Base-by-base conservation (phyloP, 2,113 vertebrate species). In the Rhinolophus ferrumequinum region DNA sequence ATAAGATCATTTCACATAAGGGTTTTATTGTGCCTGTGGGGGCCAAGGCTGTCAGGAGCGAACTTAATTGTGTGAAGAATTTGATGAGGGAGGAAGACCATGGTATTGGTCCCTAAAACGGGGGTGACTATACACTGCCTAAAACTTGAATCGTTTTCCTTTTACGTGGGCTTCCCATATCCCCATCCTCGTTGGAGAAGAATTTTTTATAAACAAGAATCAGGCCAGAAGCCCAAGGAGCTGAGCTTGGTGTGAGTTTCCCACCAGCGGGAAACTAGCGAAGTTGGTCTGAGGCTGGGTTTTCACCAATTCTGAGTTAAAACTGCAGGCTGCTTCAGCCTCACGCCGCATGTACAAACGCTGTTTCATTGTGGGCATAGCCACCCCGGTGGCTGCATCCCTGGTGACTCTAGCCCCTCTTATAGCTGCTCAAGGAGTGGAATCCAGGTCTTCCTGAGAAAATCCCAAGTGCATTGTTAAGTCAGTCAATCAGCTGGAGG, bases 81-180 rank as follows among this genome's bases (percentile, higher is more conserved):
- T 58, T 4, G 47, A 3, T 4, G 24, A 64, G 47, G 28, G 3
- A 14, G 30, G 21, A 13, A 1, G 4, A 38, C 54, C 3, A 0
- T 2, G 1, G 28, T 2, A 1, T 52, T 9, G 0, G 19, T 16
- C 67, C 62, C 64, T 38, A 4, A 11, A 15, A 28, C 3, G 0
- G 1, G 1, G 15, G 70, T 3, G 54, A 5, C 50, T 3, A 1
- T n/a, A 30, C 33, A 0, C 52, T 58, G 77, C 54, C 54, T 13
- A 10, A 62, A 52, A 33, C 73, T 24, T 81, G 7, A 26, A 56
- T 70, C 19, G 6, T 18, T 22, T 3, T 54, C 56, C 87, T 93
- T 70, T 81, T 30, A 2, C 58, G 10, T 15, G 8, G 50, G 41
- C 81, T 26, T 12, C 64, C 58, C 1, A 7, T 6, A 14, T 70